Evolutionary conservation across 2,113 vertebrate species (phyloP).

Genomic region (Caranx melampygus): DNA sequence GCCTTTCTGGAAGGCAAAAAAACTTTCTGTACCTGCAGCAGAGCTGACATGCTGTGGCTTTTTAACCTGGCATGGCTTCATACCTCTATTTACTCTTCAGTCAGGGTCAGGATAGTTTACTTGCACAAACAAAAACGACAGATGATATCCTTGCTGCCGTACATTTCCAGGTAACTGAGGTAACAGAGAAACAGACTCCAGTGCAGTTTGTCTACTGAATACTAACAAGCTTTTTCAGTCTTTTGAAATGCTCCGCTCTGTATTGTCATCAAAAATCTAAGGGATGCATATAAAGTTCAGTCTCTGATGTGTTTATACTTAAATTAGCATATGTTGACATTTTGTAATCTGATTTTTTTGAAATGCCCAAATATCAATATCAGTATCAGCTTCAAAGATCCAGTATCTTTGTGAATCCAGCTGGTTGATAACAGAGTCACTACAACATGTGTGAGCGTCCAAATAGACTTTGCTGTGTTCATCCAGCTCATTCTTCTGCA

Average conservation of each 20-base stretch:
- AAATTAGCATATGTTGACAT: background rate
- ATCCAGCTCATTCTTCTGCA: background rate
- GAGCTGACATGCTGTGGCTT: background rate
- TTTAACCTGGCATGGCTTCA: background rate
- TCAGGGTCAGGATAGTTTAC: background rate
- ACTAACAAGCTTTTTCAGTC: background rate
- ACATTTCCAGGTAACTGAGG: background rate
- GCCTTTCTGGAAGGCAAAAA: background rate
- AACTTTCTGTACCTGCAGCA: background rate
- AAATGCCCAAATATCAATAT: background rate
- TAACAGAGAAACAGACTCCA: background rate
- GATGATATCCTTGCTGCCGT: background rate
- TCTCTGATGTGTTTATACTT: too few relatives aligned
- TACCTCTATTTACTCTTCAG: background rate
- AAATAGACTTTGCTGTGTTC: slow-evolving; percentile 11
- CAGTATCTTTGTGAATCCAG: background rate
- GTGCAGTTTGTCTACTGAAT: background rate
- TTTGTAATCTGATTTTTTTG: background rate
- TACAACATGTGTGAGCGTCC: slow-evolving; percentile 27
- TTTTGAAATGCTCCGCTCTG: background rate
- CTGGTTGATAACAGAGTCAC: background rate
- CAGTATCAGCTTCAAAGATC: background rate
- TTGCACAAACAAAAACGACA: background rate
- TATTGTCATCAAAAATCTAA: background rate
- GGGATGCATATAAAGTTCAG: background rate